Evolutionary conservation across 1,140 invertebrate genomes (phyloP).

Genomic region (Sarcophaga peregrina): DNA sequence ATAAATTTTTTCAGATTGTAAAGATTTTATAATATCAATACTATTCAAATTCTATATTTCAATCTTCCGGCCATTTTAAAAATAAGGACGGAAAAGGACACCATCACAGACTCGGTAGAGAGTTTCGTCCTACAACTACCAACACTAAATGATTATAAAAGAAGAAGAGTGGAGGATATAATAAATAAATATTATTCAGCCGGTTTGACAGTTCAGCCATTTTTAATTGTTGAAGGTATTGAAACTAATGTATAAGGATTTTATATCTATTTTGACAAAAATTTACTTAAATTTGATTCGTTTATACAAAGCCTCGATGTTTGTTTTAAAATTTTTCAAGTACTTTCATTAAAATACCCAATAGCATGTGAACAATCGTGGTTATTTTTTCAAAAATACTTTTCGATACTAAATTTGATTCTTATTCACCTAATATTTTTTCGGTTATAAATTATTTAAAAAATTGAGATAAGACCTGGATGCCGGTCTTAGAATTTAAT

Average conservation of each 20-base stretch:
- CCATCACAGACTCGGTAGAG: neutral
- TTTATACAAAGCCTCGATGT: too few relatives aligned
- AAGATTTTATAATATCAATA: too few relatives aligned
- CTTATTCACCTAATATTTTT: neutral
- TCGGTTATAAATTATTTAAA: neutral
- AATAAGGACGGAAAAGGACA: neutral
- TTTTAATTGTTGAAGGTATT: conserved; percentile 8
- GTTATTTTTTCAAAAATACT: neutral
- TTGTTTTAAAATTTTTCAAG: too few relatives aligned
- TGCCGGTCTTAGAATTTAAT: too few relatives aligned
- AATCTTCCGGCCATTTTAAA: neutral
- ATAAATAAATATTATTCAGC: conserved; percentile 16
- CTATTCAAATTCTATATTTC: too few relatives aligned
- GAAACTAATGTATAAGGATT: neutral
- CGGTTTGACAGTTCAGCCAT: conserved; percentile 15
- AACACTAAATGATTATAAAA: neutral
- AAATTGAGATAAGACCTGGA: neutral
- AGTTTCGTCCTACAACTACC: neutral
- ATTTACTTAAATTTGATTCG: too few relatives aligned
- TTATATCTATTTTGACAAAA: too few relatives aligned
- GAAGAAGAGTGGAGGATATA: neutral
- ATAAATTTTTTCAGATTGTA: too few relatives aligned
- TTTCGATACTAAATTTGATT: neutral
- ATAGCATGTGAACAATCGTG: neutral
- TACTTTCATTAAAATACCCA: neutral